Evolutionary conservation across 1,140 invertebrate genomes (phyloP).

Genomic region (Saccostrea echinata): DNA sequence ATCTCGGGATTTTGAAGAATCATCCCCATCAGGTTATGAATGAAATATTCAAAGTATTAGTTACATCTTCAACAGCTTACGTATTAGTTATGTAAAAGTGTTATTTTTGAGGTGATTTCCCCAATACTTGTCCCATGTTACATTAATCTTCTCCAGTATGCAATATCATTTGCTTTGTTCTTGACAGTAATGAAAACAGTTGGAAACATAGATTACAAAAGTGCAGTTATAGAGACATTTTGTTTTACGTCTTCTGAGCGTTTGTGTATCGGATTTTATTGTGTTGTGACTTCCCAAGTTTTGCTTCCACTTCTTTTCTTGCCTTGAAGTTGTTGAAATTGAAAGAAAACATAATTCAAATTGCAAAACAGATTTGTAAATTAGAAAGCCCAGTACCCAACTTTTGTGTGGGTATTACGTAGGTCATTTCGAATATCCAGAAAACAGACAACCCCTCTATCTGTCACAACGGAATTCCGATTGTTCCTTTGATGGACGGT

Average conservation of each 20-base stretch:
- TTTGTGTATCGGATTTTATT: background rate
- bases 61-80: background rate
- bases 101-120: constrained; percentile 22
- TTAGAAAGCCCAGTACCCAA: background rate
- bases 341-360: background rate
- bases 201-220: constrained; percentile 7
- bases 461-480: background rate
- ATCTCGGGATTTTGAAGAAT: background rate
- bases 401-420: background rate
- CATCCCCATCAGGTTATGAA: background rate
- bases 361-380: background rate
- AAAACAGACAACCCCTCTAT: background rate
- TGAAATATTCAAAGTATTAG: background rate
- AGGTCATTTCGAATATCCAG: background rate
- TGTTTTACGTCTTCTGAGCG: background rate
- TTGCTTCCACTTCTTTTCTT: background rate
- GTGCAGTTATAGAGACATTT: background rate
- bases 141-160: background rate
- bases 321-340: background rate
- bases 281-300: background rate
- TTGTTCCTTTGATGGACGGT: constrained; percentile 25
- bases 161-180: constrained; percentile 3
- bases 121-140: background rate
- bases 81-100: background rate
- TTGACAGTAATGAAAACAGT: constrained; percentile 23